Base-by-base conservation (phyloP, 2,113 vertebrate genomes). In the Malurus alboscapulatus region DNA sequence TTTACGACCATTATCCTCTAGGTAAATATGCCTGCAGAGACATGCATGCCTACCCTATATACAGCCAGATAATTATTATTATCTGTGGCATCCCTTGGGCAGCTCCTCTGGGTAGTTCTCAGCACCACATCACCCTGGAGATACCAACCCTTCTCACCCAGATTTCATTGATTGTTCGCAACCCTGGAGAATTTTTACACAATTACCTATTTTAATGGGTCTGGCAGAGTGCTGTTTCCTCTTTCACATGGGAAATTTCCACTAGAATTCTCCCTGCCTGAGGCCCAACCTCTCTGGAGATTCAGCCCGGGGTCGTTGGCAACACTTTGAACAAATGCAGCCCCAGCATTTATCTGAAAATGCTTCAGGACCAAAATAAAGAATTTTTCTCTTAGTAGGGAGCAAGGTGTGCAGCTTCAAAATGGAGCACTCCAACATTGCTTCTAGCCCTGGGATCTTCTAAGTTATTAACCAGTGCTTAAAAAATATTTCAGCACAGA, bases 1-100 rank as follows among this genome's bases (percentile, higher is more conserved):
- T 78, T 82, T 59, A 61, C 77, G 77, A 40, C 62, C n/a, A 57
- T 63, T 85, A 45, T 59, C 8, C 48, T 66, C 63, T 26, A 44
- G 63, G 89, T 94, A 90, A 89, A 83, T 89, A 94, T 34, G 30
- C 65, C 76, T 59, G 12, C 9, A 55, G 90, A 88, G 79, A 40
- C 34, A n/a, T 14, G 51, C 42, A 9, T 19, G 38, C 47, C 61
- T 69, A 30, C 32, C 66, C 65, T 29, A 2, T 38, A 13, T 8
- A 25, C 0, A 82, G 32, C 29, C 67, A 36, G 71, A 8, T 34
- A 83, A 91, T 91, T 59, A 38, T 71, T 71, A 53, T 71, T 71
- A 53, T 29, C 84, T 51, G 4, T 12, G n/a, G 47, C 21, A 57
- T 88, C 59, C 67, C 75, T 53, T 20, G 62, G 74, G 54, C 62